Evolutionary conservation across 2,888 invertebrate species (phyloP), one percentile per base, ranked within the genome.

Genomic region (Morpho achilles): DNA sequence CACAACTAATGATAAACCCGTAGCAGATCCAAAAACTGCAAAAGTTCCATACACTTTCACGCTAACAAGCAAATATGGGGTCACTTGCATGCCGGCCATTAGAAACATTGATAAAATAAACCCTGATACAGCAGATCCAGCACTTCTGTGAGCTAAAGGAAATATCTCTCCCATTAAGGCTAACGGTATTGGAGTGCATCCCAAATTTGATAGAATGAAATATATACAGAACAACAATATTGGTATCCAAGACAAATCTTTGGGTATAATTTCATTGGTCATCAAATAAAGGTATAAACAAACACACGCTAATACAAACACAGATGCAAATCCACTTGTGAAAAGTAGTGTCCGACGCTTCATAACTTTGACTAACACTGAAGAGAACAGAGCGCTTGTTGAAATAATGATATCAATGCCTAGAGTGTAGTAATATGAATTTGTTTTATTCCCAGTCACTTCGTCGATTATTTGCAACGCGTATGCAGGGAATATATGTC

Each of bases 111-210:
- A 79, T 9, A 82, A 46, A 2, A 74, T 59, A 0, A 74, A 56
- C 0, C 84, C 83, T 0, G 74, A 65, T 0, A 74, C 61, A 0
- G 74, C 63, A 8, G 76, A 70, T 0, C 83, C 84, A 1, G 72
- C 72, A 7, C 76, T 78, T 67, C 79, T 76, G 55, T 84, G 80
- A 0, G 69, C 75, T 46, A 86, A 70, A 0, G 86, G 86, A 45
- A 79, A 80, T 6, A 86, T 59, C 65, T 87, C 87, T 0, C 87
- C 87, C 39, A 82, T 59, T 9, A 86, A 69, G 2, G 78, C 76
- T 10, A 82, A 59, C 1, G 86, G 79, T 55, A 86, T 81, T 0
- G 82, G 76, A 7, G 81, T 77, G 54, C 82, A 80, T 1, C 85
- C 87, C 22, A 85, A 73, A 63, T 84, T 87, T 0, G 72, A 72